A percentile compares a stretch with the other conserved stretches of the same genome.
phyloP scores from a whole-genome alignment of 2,113 vertebrate genomes.

The Brachypodius melanocephalos region DNA sequence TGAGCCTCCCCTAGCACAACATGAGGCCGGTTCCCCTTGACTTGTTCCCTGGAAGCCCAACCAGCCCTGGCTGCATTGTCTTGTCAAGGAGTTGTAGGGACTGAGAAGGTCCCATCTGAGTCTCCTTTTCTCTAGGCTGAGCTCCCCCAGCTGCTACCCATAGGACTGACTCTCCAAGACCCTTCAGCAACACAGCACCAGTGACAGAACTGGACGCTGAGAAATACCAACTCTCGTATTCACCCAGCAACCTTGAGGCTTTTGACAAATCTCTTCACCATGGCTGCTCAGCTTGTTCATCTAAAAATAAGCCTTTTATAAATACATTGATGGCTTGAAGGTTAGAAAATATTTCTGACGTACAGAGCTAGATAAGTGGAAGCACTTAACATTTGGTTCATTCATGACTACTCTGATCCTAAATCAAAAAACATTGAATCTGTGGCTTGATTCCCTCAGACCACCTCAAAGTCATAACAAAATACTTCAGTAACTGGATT shows the following conservation, averaged over 20 bases:
- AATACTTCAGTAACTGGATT: neutral
- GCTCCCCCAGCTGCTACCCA: neutral
- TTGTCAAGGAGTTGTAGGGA: neutral
- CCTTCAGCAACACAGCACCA: neutral
- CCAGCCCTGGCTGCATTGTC: neutral
- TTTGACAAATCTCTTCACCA: neutral
- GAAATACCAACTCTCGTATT: neutral
- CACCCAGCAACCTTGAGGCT: neutral
- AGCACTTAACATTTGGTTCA: neutral
- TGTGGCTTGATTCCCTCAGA: neutral
- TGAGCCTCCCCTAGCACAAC: neutral
- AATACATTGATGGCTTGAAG: neutral
- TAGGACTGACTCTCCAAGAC: neutral
- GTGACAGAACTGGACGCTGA: neutral
- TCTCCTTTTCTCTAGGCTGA: neutral
- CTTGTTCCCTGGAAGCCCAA: neutral
- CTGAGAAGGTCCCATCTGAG: neutral
- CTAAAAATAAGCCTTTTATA: neutral
- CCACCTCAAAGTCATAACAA: neutral
- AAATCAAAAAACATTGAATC: neutral
- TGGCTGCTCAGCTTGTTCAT: neutral
- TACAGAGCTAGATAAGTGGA: neutral
- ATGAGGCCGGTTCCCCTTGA: neutral
- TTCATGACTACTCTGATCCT: neutral
- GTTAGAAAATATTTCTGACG: neutral